Evolutionary conservation across 2,113 vertebrate genomes (phyloP), one percentile per base, ranked within the genome.

Genomic region (Tyrannus savana): DNA sequence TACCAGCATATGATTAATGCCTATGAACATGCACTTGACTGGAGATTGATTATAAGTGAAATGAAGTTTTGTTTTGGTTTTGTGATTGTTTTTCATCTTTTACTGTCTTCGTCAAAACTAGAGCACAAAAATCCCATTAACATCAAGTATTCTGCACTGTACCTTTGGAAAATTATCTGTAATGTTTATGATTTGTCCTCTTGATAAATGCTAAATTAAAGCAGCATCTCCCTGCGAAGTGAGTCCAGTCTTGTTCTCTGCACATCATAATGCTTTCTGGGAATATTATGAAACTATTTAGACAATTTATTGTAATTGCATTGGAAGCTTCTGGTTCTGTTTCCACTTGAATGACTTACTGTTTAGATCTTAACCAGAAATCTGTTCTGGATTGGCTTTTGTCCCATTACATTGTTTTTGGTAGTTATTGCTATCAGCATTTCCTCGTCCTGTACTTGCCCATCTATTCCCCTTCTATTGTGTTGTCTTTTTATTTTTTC

Each of bases 1-100:
- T 99, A 60, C 99, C 99, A 12, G 96, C 98, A 1, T 99, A 97
- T 58, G 93, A 98, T 35, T 98, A 97, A 98, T 47, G 11, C 30
- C 21, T 56, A 13, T 41, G 21, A 41, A 63, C 8, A 11, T 87
- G 12, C 58, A 56, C 53, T 79, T 76, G 19, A 39, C 52, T 75
- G 19, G 28, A 77, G 28, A 78, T 59, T 1, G 4, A 35, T 69
- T 69, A 37, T 55, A 74, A 60, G 4, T 27, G 3, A 69, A 88
- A 75, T 80, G 2, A 64, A 84, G 41, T 72, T 60, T 86, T 74
- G 3, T 63, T 92, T 81, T 19, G 3, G 1, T 75, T 71, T 84
- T 74, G 35, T 52, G 14, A 53, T 69, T 78, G 7, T 16, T 85
- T 88, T 79, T 14, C 12, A 35, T 79, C 14, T 89, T 90, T 50